Evolutionary conservation across 2,113 vertebrate genomes (phyloP), one percentile per base, ranked within the genome.

Genomic region (Nicator chloris): DNA sequence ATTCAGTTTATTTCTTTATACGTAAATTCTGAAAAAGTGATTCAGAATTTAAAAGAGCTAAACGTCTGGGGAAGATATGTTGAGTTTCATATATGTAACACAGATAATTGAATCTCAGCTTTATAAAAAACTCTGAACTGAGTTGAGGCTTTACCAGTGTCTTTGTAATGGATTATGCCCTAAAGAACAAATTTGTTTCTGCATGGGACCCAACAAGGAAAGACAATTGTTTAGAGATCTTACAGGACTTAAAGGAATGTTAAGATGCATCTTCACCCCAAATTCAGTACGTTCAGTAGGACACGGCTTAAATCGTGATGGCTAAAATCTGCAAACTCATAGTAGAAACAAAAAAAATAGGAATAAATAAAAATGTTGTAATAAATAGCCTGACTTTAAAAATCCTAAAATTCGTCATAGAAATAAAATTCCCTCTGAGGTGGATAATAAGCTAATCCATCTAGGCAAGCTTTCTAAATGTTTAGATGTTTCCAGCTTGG

Each of bases 91-190:
- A 13, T 54, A 81, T 20, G 21, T 72, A 37, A 77, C 17, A 18
- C 4, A 79, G 31, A 63, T 27, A 79, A 44, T 28, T 82, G 13
- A 84, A 79, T 78, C 18, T 56, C 40, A 51, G 10, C 33, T 66
- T 66, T 60, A 16, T 82, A 66, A 54, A 19, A 76, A 49, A 11
- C 23, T 47, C 19, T 51, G 47, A 75, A 87, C 11, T 70, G 37
- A 37, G 0, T 1, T 1, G 2, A 53, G 22, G 9, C 7, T 80
- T 86, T 54, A 37, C 4, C 15, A 44, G 15, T 24, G 28, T n/a
- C 33, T 49, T 54, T 77, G 19, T 20, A 69, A 44, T 44, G 7
- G 22, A 56, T 72, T 77, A 39, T 44, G 8, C 24, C 21, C 33
- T 68, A 4, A 83, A 92, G 57, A 57, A 30, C 10, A 77, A 45